A percentile compares a stretch with the other conserved stretches of the same genome.
Evolutionary conservation across 2,888 invertebrate species (phyloP).

Genomic region (Emmelina monodactyla): DNA sequence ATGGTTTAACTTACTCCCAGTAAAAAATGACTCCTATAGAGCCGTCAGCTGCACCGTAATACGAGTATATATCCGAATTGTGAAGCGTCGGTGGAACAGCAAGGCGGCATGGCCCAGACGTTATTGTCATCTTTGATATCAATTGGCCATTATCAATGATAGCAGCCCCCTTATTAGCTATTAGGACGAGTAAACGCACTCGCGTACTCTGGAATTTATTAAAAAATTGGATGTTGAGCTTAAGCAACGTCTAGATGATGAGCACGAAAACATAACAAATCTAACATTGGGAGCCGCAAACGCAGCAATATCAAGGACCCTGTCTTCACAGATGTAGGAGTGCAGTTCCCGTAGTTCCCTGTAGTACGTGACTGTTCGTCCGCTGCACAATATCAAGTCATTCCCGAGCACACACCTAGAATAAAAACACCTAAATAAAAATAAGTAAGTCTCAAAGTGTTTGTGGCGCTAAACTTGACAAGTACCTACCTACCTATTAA

Average conservation of each 20-base stretch:
- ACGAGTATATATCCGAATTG: constrained; percentile 68
- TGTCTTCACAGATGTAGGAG: constrained; percentile 88
- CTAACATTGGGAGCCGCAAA: constrained; percentile 58
- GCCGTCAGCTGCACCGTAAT: constrained; percentile 91
- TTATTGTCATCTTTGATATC: constrained; percentile 28
- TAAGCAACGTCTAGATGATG: too few relatives aligned
- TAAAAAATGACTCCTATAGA: constrained; percentile 77
- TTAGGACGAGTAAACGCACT: constrained; percentile 77
- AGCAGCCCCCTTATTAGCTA: constrained; percentile 82
- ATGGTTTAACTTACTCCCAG: constrained; percentile 56
- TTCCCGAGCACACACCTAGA: constrained; percentile 82
- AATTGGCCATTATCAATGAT: constrained; percentile 79
- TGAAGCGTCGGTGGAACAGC: constrained; percentile 30
- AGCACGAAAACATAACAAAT: background rate
- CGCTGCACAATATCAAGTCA: constrained; percentile 87
- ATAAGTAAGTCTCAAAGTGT: background rate
- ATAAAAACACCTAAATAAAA: background rate
- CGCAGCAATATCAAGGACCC: constrained; percentile 79
- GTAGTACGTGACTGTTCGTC: constrained; percentile 85
- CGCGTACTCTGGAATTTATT: constrained; percentile 60
- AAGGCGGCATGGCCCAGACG: constrained; percentile 43
- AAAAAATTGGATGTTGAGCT: too few relatives aligned
- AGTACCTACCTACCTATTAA: constrained; percentile 2
- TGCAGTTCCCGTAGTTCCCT: constrained; percentile 88
- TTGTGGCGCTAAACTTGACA: background rate